Conservation (phyloP, 1,140 invertebrate species). For the Penaeus vannamei region DNA sequence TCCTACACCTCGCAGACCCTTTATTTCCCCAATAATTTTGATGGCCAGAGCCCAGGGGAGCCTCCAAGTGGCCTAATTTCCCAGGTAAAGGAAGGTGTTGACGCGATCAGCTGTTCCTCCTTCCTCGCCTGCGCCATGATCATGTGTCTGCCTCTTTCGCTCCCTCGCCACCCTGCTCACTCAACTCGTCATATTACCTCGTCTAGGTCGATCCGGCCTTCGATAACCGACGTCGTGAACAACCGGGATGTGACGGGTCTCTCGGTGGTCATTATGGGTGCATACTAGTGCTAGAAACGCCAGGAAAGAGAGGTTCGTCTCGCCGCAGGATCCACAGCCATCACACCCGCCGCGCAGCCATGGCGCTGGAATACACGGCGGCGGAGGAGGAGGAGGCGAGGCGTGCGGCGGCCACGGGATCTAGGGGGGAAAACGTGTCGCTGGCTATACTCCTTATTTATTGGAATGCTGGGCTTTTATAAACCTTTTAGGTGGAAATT, state of each 20-base stretch:
- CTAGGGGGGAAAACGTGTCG: slow-evolving; percentile 6
- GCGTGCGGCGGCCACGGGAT: slow-evolving; percentile 46
- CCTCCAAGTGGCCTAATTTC: neutral
- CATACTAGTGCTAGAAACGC: slow-evolving; percentile 63
- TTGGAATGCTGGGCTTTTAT: too few species aligned
- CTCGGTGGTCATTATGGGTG: slow-evolving; percentile 67
- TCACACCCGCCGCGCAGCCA: slow-evolving; percentile 67
- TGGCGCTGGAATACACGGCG: slow-evolving; percentile 66
- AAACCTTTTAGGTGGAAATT: too few species aligned
- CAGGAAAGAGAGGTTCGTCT: slow-evolving; percentile 46
- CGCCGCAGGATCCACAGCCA: slow-evolving; percentile 41
- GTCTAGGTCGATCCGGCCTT: slow-evolving; percentile 66
- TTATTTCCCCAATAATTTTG: neutral
- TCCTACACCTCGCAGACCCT: neutral
- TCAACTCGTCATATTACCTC: slow-evolving; percentile 64
- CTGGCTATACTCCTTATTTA: neutral
- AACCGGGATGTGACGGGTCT: slow-evolving; percentile 66
- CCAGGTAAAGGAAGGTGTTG: slow-evolving; percentile 40
- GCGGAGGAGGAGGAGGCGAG: slow-evolving; percentile 56
- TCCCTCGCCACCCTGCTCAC: slow-evolving; percentile 13
- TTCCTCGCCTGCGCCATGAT: slow-evolving; percentile 57
- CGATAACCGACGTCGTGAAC: slow-evolving; percentile 67
- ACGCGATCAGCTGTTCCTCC: slow-evolving; percentile 65
- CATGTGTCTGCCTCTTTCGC: slow-evolving; percentile 42
- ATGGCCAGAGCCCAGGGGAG: neutral